Conservation (phyloP, 2,888 invertebrate species). For the Proisotoma minuta region DNA sequence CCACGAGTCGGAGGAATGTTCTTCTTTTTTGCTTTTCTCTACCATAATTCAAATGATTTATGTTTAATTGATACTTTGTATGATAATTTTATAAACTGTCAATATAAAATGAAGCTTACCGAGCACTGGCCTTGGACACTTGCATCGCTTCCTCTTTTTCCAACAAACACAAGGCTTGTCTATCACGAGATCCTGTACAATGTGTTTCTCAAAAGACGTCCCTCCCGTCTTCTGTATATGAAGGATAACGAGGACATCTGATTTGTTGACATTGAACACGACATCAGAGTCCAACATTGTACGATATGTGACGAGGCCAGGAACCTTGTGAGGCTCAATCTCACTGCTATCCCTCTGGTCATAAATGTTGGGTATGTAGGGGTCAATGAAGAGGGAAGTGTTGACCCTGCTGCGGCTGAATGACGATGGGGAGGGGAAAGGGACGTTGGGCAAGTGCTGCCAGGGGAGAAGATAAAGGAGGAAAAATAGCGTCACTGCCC, state of each 20-base stretch:
- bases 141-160: slow-evolving; percentile 78
- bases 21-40: not conserved
- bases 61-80: not conserved
- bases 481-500: slow-evolving; percentile 41
- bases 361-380: too few relatives aligned
- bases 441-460: slow-evolving; percentile 43
- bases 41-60: not conserved
- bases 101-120: slow-evolving; percentile 18
- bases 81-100: slow-evolving; percentile 7
- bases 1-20: slow-evolving; percentile 71
- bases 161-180: slow-evolving; percentile 92
- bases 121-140: slow-evolving; percentile 72
- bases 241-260: slow-evolving; percentile 95
- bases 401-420: slow-evolving; percentile 17
- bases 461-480: slow-evolving; percentile 45
- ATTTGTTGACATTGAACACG: slow-evolving; percentile 55
- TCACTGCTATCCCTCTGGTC: too few relatives aligned
- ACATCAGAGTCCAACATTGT: slow-evolving; percentile 37
- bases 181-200: slow-evolving; percentile 89
- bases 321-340: slow-evolving; percentile 16
- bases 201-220: slow-evolving; percentile 91
- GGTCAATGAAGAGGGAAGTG: slow-evolving; percentile 15
- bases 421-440: slow-evolving; percentile 35
- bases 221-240: slow-evolving; percentile 99
- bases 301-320: slow-evolving; percentile 44